These are phyloP conservation scores for Tetraneura akinire DNA, from an alignment of 1,140 invertebrate genomes.

Conservation along the genomic window DNA sequence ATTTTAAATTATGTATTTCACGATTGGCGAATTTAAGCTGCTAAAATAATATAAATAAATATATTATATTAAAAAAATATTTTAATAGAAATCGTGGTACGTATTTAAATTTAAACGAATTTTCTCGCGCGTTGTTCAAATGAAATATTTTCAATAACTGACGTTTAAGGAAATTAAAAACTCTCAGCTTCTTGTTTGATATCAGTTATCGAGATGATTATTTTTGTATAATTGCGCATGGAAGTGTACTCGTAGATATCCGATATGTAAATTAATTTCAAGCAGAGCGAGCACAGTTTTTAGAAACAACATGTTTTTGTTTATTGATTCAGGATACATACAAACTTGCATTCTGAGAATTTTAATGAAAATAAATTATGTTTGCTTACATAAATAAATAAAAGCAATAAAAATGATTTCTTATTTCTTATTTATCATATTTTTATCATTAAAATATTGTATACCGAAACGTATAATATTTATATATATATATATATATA, in stretches of 20 bases:
- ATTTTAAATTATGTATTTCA: too few species aligned
- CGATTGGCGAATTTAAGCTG: too few species aligned
- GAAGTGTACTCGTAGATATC: conserved; percentile 1
- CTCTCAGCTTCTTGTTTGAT: not conserved
- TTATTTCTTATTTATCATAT: not conserved
- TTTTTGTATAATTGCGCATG: conserved; percentile 28
- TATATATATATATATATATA: not conserved
- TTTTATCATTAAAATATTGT: not conserved
- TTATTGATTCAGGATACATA: conserved; percentile 15
- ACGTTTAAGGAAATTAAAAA: conserved; percentile 18
- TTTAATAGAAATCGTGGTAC: not conserved
- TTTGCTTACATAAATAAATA: conserved; percentile 12
- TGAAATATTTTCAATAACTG: conserved; percentile 3
- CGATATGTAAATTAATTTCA: conserved; percentile 26
- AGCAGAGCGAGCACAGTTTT: not conserved
- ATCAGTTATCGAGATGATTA: conserved; percentile 16
- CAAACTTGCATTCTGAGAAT: not conserved
- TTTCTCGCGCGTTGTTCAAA: not conserved
- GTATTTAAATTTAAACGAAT: too few species aligned
- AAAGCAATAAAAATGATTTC: not conserved
- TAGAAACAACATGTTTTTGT: conserved; percentile 1
- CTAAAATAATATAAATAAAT: too few species aligned
- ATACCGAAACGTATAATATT: not conserved
- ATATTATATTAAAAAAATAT: too few species aligned
- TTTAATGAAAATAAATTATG: not conserved